These are phyloP conservation scores for Entosphenus tridentatus DNA, from an alignment of 2,113 vertebrate species.

Conservation along the genomic window DNA sequence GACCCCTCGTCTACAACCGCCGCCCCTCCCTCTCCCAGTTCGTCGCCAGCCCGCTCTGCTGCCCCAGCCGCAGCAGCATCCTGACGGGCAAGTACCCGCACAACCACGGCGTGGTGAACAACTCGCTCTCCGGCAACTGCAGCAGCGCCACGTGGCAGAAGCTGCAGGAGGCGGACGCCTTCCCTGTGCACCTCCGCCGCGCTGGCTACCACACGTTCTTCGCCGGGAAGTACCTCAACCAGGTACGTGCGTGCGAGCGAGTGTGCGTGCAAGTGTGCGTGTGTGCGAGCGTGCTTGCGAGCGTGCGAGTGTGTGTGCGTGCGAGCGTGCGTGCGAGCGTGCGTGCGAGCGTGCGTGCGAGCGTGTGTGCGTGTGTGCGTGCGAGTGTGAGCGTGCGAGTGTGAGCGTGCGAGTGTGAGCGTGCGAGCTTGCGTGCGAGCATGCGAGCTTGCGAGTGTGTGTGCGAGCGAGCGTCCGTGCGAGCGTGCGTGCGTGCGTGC, in stretches of 20 bases:
- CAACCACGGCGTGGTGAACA: slow-evolving; percentile 88
- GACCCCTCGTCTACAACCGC: too few species aligned
- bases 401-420: too few species aligned
- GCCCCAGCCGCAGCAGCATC: slow-evolving; percentile 83
- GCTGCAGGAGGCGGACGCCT: slow-evolving; percentile 52
- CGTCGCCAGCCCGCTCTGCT: slow-evolving; percentile 86
- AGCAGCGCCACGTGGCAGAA: slow-evolving; percentile 86
- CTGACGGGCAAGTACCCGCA: slow-evolving; percentile 87
- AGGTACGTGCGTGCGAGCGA: slow-evolving; percentile 24
- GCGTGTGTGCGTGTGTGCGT: too few species aligned
- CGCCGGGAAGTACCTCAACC: slow-evolving; percentile 87
- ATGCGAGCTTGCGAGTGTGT: too few species aligned
- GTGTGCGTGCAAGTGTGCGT: neutral
- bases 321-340: too few species aligned
- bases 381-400: too few species aligned
- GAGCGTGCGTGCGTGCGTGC: too few species aligned
- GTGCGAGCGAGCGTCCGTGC: too few species aligned
- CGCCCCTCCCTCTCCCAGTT: slow-evolving; percentile 25
- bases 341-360: too few species aligned
- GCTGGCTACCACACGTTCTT: slow-evolving; percentile 80
- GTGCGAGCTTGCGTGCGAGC: too few species aligned
- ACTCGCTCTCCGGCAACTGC: slow-evolving; percentile 86
- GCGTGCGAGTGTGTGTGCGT: too few species aligned
- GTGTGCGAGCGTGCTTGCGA: neutral
- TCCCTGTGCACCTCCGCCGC: slow-evolving; percentile 44